Percentiles rank a stretch among this genome's conserved stretches.
Evolutionary conservation across 2,888 invertebrate genomes (phyloP).

Genomic region (Caenorhabditis imperialis): DNA sequence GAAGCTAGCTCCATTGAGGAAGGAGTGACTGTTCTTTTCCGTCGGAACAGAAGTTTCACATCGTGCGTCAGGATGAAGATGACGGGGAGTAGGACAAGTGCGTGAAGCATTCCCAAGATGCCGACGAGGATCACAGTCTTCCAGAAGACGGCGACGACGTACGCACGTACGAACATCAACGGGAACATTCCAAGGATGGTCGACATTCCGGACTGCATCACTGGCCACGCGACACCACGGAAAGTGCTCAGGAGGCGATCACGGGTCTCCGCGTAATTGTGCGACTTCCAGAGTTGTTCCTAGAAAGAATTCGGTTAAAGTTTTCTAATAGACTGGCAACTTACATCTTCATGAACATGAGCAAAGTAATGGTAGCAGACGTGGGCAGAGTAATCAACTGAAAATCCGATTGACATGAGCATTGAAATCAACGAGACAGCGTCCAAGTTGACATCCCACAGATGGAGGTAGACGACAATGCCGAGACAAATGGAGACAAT

Average conservation of each 20-base stretch:
- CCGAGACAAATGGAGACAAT: constrained; percentile 75
- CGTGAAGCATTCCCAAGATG: constrained; percentile 73
- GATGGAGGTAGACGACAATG: constrained; percentile 73
- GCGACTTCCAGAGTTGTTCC: constrained; percentile 48
- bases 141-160: constrained; percentile 77
- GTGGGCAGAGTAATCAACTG: constrained; percentile 75
- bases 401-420: constrained; percentile 76
- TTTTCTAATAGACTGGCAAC: neutral
- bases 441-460: constrained; percentile 75
- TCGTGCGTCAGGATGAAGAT: constrained; percentile 72
- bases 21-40: constrained; percentile 18
- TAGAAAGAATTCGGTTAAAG: constrained; percentile 14
- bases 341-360: constrained; percentile 58
- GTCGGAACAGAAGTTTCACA: constrained; percentile 47
- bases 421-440: constrained; percentile 75
- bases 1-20: constrained; percentile 34
- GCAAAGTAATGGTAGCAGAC: constrained; percentile 77
- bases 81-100: constrained; percentile 73
- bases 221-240: constrained; percentile 76
- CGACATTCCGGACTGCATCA: constrained; percentile 72
- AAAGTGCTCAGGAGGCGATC: constrained; percentile 69
- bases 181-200: constrained; percentile 75
- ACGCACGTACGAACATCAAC: constrained; percentile 74
- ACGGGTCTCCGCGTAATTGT: constrained; percentile 50
- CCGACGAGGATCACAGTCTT: constrained; percentile 75